Evolutionary conservation across 2,113 vertebrate genomes (phyloP), one percentile per base, ranked within the genome.

Genomic region (Ellobius talpinus): DNA sequence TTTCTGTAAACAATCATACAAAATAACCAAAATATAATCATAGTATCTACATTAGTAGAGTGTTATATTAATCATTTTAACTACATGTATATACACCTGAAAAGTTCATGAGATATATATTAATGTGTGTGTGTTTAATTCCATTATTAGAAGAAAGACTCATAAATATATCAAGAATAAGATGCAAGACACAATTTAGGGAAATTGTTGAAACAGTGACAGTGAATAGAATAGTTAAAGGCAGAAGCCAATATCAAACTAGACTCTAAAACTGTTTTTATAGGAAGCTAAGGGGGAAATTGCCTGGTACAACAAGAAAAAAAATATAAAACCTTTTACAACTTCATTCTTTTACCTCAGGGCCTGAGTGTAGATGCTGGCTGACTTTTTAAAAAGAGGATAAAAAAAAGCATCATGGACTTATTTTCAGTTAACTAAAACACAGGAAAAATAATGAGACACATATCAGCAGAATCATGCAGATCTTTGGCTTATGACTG

Each of bases 371-470:
- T 63, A 78, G n/a, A 81, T 45, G 31, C 3, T 96, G 68, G 47
- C 36, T 82, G 45, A 70, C 29, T 45, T 29, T 84, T 94, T 87
- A 92, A 61, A 8, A 65, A 87, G 77, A n/a, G n/a, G 8, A 47
- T 9, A 79, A 26, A 89, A 93, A 87, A 93, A 87, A 90, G 7
- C 23, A 36, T n/a, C 26, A 77, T 58, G 78, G 42, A 84, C 29
- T 90, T 77, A 66, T 78, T 95, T 29, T 61, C 29, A 47, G 78
- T 66, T 95, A 93, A 94, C 61, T 79, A 58, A 90, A 94, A 74
- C 10, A 23, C 13, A 78, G 9, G 6, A 14, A 23, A 95, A 63
- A 92, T 89, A 76, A 85, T 31, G 42, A 91, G 73, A 39, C 21
- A 77, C 47, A 12, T 76, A 92, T 74, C 39, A 84, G 39, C 55